Percentiles rank a stretch among this genome's conserved stretches.
phyloP scores from a whole-genome alignment of 2,113 vertebrate genomes.

The Sebastes fasciatus region DNA sequence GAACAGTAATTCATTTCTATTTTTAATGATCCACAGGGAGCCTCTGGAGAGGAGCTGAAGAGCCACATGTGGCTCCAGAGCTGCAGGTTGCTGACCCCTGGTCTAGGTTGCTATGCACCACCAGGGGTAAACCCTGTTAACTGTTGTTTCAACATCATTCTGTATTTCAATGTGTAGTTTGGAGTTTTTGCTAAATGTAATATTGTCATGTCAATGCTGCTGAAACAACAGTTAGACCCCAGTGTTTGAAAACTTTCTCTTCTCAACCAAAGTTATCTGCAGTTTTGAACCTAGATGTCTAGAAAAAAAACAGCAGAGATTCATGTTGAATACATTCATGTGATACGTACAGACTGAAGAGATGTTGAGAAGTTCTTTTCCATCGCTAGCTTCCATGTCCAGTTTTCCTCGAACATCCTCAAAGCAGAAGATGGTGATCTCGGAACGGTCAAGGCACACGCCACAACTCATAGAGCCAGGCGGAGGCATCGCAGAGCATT shows the following conservation, averaged over 20 bases:
- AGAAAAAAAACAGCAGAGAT: background rate
- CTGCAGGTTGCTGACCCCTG: too few relatives aligned
- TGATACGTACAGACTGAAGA: background rate
- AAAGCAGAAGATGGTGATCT: background rate
- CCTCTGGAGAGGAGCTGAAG: too few relatives aligned
- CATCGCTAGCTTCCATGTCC: background rate
- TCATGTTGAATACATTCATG: background rate
- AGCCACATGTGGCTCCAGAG: too few relatives aligned
- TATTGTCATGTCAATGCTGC: background rate
- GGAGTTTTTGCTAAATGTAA: background rate
- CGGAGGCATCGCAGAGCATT: background rate
- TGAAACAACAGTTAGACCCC: background rate
- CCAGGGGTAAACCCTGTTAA: too few relatives aligned
- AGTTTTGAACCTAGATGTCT: background rate
- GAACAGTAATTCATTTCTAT: too few relatives aligned
- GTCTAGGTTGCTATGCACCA: background rate
- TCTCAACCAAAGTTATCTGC: background rate
- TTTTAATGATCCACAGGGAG: too few relatives aligned
- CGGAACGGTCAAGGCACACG: fast-evolving
- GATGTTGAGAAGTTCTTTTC: fast-evolving
- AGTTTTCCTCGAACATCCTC: fast-evolving
- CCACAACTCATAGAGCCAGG: background rate
- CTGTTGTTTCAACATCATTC: background rate
- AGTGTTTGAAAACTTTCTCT: background rate
- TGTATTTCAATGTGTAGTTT: background rate